A percentile compares a stretch with the other conserved stretches of the same genome.
These are phyloP conservation scores for Parambassis ranga DNA, from an alignment of 2,797 vertebrate genomes.

Conservation along the genomic window DNA sequence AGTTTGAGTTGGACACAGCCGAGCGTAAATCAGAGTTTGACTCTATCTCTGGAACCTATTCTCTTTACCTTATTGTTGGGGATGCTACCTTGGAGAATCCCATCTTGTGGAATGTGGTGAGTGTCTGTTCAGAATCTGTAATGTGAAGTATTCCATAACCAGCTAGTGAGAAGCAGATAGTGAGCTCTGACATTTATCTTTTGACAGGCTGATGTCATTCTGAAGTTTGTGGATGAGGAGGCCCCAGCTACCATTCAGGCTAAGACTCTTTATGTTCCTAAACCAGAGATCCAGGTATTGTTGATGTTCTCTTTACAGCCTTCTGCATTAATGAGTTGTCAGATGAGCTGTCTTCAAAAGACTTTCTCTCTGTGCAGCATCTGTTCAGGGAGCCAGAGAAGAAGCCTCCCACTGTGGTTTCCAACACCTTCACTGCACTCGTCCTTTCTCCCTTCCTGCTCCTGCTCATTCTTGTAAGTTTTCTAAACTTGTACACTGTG, in stretches of 20 bases:
- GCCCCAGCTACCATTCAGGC: constrained; percentile 86
- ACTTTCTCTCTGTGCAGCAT: constrained; percentile 80
- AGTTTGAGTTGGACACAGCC: constrained; percentile 95
- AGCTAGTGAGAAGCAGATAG: not conserved
- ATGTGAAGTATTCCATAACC: too few relatives aligned
- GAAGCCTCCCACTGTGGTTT: constrained; percentile 94
- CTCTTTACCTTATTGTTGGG: constrained; percentile 93
- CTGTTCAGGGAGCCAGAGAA: constrained; percentile 98
- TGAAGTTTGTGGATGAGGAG: constrained; percentile 97
- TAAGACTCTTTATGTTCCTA: constrained; percentile 93
- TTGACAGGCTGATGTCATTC: constrained; percentile 90
- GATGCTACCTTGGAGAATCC: constrained; percentile 98
- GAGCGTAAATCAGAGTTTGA: constrained; percentile 95
- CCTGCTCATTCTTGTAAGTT: constrained; percentile 90
- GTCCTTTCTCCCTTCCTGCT: constrained; percentile 92
- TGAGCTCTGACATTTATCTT: not conserved
- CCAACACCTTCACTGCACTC: constrained; percentile 93
- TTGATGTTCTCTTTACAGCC: not conserved
- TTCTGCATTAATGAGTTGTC: not conserved
- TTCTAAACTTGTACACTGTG: not conserved
- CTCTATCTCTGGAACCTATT: constrained; percentile 95
- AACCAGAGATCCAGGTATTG: constrained; percentile 95
- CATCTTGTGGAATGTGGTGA: constrained; percentile 96
- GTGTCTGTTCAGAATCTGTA: constrained; percentile 43
- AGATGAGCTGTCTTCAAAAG: not conserved